Base-by-base conservation (phyloP, 2,113 vertebrate species). In the Xiphorhynchus elegans region DNA sequence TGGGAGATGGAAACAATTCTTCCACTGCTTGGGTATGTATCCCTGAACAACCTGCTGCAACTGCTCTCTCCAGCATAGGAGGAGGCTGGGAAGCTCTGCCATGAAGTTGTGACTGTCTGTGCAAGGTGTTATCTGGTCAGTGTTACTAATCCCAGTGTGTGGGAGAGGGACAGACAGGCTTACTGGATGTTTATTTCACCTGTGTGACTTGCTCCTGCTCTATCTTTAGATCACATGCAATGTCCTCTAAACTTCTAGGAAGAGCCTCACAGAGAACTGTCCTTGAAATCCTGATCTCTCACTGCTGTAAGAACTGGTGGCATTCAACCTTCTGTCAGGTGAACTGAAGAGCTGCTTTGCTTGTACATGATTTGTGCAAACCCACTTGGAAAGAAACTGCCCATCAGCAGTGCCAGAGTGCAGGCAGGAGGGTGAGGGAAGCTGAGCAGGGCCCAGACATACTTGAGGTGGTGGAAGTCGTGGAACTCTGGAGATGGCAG, bases 391-490 rank as follows among this genome's bases (percentile, higher is more conserved):
- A 76, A 69, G 69, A 67, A 72, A 28, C 53, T 40, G 35, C 72
- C 40, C 3, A 1, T 17, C 26, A 7, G 69, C 39, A 3, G 53
- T 18, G 63, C 60, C 40, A 4, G 28, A 17, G n/a, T 7, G 1
- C 12, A 6, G 47, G 53, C 13, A 31, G 46, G n/a, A 88, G 62
- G 31, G 80, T 37, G 42, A 73, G 40, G 20, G 26, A 52, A 56
- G 64, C 56, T 23, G n/a, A 50, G 78, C 16, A 13, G 62, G 50
- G 78, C 63, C n/a, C n/a, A 13, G 28, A 73, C 98, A 64, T 97
- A 99, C 99, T 98, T 99, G 97, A 99, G 98, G 95, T 99, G 99
- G 96, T 99, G 99, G 96, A 98, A 99, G 98, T 99, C 99, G 0
- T 99, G 99, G 97, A 99, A 99, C 95, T 99, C 99, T 0, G 99